These are phyloP conservation scores for Spodoptera picta DNA, from an alignment of 2,888 invertebrate genomes.

Conservation along the genomic window DNA sequence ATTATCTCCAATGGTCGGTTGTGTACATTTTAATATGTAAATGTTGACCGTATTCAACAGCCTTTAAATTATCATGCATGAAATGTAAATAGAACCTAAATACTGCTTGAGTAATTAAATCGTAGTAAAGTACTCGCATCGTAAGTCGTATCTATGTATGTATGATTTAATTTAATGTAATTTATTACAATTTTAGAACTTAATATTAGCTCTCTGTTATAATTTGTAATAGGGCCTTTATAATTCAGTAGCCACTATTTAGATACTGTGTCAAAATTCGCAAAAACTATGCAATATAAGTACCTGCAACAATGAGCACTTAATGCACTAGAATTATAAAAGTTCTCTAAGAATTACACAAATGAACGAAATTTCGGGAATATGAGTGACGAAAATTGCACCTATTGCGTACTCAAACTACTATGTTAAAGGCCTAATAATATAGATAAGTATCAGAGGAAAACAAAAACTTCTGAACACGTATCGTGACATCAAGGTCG, in stretches of 20 bases:
- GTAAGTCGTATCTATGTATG: not conserved
- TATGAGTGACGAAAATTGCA: constrained; percentile 28
- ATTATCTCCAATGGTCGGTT: constrained; percentile 8
- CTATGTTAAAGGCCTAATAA: constrained; percentile 54
- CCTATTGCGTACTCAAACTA: constrained; percentile 39
- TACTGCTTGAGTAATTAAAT: constrained; percentile 25
- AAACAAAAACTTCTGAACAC: constrained; percentile 64
- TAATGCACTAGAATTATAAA: constrained; percentile 15
- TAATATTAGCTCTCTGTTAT: too few species aligned
- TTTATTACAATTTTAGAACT: too few species aligned
- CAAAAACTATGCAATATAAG: constrained; percentile 19
- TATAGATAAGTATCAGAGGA: constrained; percentile 57
- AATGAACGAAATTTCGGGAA: constrained; percentile 34
- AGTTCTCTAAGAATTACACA: constrained; percentile 38
- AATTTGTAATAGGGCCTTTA: too few species aligned
- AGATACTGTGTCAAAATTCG: not conserved
- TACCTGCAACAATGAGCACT: constrained; percentile 20
- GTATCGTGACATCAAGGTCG: constrained; percentile 77
- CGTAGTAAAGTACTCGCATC: constrained; percentile 18
- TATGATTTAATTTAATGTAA: too few species aligned
- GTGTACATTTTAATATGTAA: constrained; percentile 26
- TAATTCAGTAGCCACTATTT: not conserved
- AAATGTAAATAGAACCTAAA: constrained; percentile 39
- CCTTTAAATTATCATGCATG: constrained; percentile 31
- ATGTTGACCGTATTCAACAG: constrained; percentile 36